Percentiles rank a stretch among this genome's conserved stretches.
These are phyloP conservation scores for Drosophila algonquin DNA, from an alignment of 2,888 invertebrate genomes.

Conservation along the genomic window DNA sequence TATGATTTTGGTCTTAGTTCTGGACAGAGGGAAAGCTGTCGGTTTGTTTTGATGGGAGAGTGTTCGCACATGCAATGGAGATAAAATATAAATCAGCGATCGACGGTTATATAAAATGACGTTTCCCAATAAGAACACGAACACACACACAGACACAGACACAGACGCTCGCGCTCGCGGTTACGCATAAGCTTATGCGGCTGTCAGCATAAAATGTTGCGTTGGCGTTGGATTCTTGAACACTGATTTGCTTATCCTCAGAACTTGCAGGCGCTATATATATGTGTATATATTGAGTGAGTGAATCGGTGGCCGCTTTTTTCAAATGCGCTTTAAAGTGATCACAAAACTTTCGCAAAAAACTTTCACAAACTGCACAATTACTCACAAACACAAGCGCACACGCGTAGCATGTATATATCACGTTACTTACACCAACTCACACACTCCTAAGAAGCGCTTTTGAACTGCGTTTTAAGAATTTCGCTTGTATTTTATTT, in stretches of 20 bases:
- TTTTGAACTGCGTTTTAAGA: constrained; percentile 63
- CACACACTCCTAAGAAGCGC: constrained; percentile 23
- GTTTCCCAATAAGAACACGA: constrained; percentile 28
- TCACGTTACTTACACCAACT: constrained; percentile 42
- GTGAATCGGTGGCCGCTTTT: constrained; percentile 7
- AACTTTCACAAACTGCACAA: constrained; percentile 51
- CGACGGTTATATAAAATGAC: constrained; percentile 42
- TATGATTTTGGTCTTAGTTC: constrained; percentile 21
- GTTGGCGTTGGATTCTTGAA: constrained; percentile 39
- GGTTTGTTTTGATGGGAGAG: constrained; percentile 3
- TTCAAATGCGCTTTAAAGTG: constrained; percentile 38
- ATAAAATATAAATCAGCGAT: constrained; percentile 44
- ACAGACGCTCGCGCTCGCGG: constrained; percentile 16
- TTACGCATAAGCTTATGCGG: constrained; percentile 37
- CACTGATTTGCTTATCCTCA: constrained; percentile 6
- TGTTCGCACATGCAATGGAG: constrained; percentile 61
- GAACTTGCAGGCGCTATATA: neutral
- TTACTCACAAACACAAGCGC: constrained; percentile 29
- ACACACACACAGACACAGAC: constrained; percentile 24
- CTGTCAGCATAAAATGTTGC: constrained; percentile 36
- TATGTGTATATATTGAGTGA: constrained; percentile 15
- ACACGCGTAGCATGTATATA: constrained; percentile 9
- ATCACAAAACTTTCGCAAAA: constrained; percentile 51
- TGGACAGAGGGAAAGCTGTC: constrained; percentile 1
- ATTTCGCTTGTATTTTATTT: constrained; percentile 37